Base-by-base conservation (phyloP, 2,797 vertebrate genomes). In the Coccyzus lansbergi region DNA sequence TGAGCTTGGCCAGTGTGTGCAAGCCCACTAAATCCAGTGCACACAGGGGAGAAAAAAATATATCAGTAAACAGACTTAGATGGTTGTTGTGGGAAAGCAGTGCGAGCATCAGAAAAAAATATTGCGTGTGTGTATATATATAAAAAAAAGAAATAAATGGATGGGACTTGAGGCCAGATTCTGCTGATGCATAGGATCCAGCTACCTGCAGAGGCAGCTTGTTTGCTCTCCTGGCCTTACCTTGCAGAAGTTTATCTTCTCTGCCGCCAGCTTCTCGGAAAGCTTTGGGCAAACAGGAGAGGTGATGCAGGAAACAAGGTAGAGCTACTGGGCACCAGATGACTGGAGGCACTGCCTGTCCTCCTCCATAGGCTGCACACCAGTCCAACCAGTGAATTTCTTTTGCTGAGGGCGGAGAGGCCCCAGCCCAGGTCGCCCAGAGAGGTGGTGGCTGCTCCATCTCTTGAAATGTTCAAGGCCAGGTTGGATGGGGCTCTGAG, bases 1-100 rank as follows among this genome's bases (percentile, higher is more conserved):
- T n/a, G n/a, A n/a, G n/a, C n/a, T n/a, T n/a, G 5, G 4, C 0
- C 0, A 49, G 44, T 24, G 56, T 56, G 14, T 36, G n/a, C 55
- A 33, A 38, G 14, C 62, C 53, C 31, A 48, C 71, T 22, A 22
- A 80, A 51, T 44, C 83, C 64, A 34, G 49, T 3, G 49, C 53
- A 49, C 56, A 12, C 49, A 9, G 34, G 34, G 56, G 63, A 26
- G 17, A 46, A 26, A 55, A 55, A 75, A 38, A 58, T 6, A 12
- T 2, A 53, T 42, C 64, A 31, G 86, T 46, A 69, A 82, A 42
- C 15, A 83, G 46, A 59, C 26, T 48, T 24, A 28, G 55, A 26
- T n/a, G 49, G 55, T 5, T 62, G 78, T 28, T 12, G 25, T 33
- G 60, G 53, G 67, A 48, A 86, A 76, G 69, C 3, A 72, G 48